phyloP scores from a whole-genome alignment of 2,888 invertebrate species.

The Embidobia sp. region DNA sequence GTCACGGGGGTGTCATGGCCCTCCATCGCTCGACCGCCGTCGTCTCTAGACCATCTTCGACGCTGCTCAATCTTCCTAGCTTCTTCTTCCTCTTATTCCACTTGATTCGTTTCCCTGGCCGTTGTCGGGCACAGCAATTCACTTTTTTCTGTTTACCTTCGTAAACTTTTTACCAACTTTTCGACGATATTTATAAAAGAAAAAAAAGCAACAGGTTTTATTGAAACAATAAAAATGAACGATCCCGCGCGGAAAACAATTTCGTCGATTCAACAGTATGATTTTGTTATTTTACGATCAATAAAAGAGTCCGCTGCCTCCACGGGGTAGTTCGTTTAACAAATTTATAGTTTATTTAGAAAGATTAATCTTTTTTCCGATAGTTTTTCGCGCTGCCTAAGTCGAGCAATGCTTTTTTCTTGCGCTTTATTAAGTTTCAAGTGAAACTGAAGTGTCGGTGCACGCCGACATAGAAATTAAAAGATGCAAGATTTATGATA shows the following conservation, averaged over 20 bases:
- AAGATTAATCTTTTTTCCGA: slow-evolving; percentile 10
- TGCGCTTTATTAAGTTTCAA: slow-evolving; percentile 6
- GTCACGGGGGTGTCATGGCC: slow-evolving; percentile 79
- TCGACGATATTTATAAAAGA: slow-evolving; percentile 32
- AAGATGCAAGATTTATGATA: slow-evolving; percentile 25
- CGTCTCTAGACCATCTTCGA: slow-evolving; percentile 41
- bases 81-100: slow-evolving; percentile 41
- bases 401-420: not conserved
- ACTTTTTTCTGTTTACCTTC: slow-evolving; percentile 57
- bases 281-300: slow-evolving; percentile 43
- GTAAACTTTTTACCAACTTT: slow-evolving; percentile 25
- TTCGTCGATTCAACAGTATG: slow-evolving; percentile 19
- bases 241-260: slow-evolving; percentile 27
- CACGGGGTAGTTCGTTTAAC: slow-evolving; percentile 8
- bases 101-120: slow-evolving; percentile 10
- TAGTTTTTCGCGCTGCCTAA: not conserved
- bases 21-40: slow-evolving; percentile 51
- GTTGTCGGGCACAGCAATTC: slow-evolving; percentile 32
- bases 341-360: slow-evolving; percentile 39
- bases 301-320: slow-evolving; percentile 18
- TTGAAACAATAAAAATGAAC: slow-evolving; percentile 41
- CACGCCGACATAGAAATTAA: slow-evolving; percentile 16
- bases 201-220: slow-evolving; percentile 50
- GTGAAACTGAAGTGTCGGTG: slow-evolving; percentile 5
- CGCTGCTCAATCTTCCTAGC: slow-evolving; percentile 15